Conservation (phyloP, 2,888 invertebrate genomes). For the Pachymerium ferrugineum region DNA sequence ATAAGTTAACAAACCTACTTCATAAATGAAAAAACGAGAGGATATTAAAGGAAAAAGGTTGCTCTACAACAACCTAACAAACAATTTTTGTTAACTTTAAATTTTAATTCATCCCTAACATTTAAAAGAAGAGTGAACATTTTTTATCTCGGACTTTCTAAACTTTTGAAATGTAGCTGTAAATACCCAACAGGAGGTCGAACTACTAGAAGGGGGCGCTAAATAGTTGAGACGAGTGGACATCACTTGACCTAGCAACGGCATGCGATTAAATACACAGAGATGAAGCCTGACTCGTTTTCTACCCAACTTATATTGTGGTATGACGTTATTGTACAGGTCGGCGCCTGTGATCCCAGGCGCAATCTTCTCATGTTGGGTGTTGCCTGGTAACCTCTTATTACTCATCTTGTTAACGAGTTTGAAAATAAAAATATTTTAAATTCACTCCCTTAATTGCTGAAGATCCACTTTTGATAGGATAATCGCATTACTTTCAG, state of each 20-base stretch:
- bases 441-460: neutral
- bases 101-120: too few relatives aligned
- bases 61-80: too few relatives aligned
- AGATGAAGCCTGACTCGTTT: neutral
- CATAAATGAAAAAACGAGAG: too few relatives aligned
- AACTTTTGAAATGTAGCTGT: too few relatives aligned
- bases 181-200: neutral
- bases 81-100: too few relatives aligned
- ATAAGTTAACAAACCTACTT: too few relatives aligned
- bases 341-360: conserved; percentile 8
- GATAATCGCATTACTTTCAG: neutral
- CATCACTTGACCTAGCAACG: neutral
- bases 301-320: neutral
- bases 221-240: neutral
- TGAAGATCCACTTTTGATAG: neutral
- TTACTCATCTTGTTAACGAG: too few relatives aligned
- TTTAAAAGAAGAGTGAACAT: too few relatives aligned
- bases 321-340: neutral
- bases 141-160: too few relatives aligned
- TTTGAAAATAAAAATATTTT: neutral
- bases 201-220: neutral
- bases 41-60: too few relatives aligned
- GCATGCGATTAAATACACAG: neutral
- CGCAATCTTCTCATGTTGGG: conserved; percentile 8
- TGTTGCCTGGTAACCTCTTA: too few relatives aligned